A percentile compares a stretch with the other conserved stretches of the same genome.
These are phyloP conservation scores for Seriola aureovittata DNA, from an alignment of 2,113 vertebrate species.

Conservation along the genomic window DNA sequence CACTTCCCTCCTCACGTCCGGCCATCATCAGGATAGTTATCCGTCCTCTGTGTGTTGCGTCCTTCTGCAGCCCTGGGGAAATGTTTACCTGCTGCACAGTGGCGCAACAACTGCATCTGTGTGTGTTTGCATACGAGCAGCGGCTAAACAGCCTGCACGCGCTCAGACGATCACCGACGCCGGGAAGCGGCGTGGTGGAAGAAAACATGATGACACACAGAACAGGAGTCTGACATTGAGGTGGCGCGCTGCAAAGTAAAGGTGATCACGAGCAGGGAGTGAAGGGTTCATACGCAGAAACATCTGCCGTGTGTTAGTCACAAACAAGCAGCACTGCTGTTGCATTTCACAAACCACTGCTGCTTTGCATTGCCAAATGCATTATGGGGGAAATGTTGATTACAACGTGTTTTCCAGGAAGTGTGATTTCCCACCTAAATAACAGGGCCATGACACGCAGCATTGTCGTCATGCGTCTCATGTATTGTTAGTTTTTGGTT, in stretches of 20 bases:
- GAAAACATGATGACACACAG: background rate
- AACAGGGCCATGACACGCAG: too few species aligned
- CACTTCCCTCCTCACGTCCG: background rate
- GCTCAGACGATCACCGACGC: background rate
- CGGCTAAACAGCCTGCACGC: background rate
- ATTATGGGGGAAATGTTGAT: too few species aligned
- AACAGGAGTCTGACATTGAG: background rate
- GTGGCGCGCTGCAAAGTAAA: background rate
- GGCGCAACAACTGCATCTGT: background rate
- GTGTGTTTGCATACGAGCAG: conserved; percentile 11
- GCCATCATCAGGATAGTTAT: conserved; percentile 40
- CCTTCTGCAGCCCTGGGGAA: conserved; percentile 24
- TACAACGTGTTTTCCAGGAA: too few species aligned
- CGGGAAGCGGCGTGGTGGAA: background rate
- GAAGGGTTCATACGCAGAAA: too few species aligned
- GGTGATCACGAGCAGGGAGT: background rate
- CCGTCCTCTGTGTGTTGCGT: conserved; percentile 34
- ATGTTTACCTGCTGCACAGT: conserved; percentile 14
- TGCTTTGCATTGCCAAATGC: too few species aligned
- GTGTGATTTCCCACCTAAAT: too few species aligned
- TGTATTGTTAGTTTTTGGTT: too few species aligned
- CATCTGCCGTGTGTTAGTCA: too few species aligned
- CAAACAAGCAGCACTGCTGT: too few species aligned
- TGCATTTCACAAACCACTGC: too few species aligned
- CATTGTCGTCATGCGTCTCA: too few species aligned